Evolutionary conservation across 2,113 vertebrate genomes (phyloP).

Genomic region (Heliornis fulica): DNA sequence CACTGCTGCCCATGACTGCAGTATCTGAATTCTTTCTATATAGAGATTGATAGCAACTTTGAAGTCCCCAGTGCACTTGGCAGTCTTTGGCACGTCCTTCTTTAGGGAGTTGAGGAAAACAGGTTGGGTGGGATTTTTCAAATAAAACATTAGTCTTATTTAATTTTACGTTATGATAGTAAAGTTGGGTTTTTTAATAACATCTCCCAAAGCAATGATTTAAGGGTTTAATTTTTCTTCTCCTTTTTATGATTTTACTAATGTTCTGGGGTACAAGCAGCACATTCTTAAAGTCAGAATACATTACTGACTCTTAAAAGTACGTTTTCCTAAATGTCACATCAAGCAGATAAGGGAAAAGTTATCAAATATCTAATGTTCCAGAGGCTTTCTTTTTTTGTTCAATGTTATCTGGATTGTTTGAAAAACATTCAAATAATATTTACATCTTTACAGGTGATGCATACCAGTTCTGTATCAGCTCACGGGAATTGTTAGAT

Average conservation of each 20-base stretch:
- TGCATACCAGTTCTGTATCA: neutral
- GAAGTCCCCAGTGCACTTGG: neutral
- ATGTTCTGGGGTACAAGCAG: neutral
- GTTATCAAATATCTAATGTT: neutral
- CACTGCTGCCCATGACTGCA: conserved; percentile 3
- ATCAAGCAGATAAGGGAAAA: neutral
- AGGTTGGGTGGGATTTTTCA: neutral
- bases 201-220: no score
- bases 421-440: neutral
- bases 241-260: neutral
- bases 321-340: neutral
- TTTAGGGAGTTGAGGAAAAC: neutral
- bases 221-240: neutral
- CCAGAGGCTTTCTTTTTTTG: neutral
- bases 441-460: neutral
- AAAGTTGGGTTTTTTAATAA: neutral
- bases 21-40: neutral
- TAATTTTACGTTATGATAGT: neutral
- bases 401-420: neutral
- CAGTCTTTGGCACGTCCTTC: neutral
- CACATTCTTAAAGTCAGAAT: neutral
- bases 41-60: conserved; percentile 12
- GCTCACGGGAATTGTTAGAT: neutral
- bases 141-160: neutral
- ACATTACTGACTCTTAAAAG: neutral